These are phyloP conservation scores for Acanthosepion lycidas DNA, from an alignment of 2,888 invertebrate species.

Conservation along the genomic window DNA sequence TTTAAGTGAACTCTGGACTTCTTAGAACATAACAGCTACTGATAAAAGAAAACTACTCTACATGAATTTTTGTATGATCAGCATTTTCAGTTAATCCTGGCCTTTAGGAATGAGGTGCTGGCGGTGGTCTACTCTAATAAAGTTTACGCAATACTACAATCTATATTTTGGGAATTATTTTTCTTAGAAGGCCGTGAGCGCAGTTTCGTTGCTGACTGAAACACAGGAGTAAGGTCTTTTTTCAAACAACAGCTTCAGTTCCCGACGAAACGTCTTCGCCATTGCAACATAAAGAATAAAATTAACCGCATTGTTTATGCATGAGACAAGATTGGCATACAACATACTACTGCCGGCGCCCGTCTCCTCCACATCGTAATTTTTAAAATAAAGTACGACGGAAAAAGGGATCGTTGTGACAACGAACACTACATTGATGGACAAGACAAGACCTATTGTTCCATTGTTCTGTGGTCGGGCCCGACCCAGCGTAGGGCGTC, in stretches of 20 bases:
- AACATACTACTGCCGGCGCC: neutral
- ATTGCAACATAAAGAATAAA: neutral
- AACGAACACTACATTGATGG: neutral
- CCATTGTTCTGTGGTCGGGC: neutral
- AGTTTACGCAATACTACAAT: no score
- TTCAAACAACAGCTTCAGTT: neutral
- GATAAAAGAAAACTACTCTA: no score
- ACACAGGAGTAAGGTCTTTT: neutral
- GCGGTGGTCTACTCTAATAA: no score
- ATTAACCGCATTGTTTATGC: neutral
- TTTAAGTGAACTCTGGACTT: no score
- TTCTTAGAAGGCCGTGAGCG: neutral
- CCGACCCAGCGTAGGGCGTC: neutral
- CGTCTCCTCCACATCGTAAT: neutral
- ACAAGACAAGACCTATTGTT: neutral
- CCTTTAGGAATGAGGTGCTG: no score
- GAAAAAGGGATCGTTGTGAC: neutral
- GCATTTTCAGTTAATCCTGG: no score
- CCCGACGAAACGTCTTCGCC: neutral
- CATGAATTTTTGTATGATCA: no score
- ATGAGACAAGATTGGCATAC: neutral
- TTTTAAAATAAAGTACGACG: neutral
- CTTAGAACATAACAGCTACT: no score
- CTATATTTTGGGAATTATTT: no score
- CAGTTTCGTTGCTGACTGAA: neutral